Evolutionary conservation across 2,888 invertebrate species (phyloP), one percentile per base, ranked within the genome.

Genomic region (Pollenia angustigena): DNA sequence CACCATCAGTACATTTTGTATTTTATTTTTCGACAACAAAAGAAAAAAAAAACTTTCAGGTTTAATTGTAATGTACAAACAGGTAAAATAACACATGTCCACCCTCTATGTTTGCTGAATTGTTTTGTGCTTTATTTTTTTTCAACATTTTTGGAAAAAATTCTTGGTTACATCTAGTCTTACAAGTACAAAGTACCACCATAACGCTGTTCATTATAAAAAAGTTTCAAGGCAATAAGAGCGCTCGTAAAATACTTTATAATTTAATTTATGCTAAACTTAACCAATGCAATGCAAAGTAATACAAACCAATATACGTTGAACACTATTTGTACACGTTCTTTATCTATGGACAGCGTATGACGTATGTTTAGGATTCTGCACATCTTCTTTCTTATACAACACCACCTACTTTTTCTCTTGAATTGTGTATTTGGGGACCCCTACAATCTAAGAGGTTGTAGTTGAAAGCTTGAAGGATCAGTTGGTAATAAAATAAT

Each of bases 251-350:
- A 90, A 89, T 89, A 90, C 90, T 92, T 92, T 92, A 92, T 92
- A 92, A 92, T 92, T 92, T 92, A 92, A 92, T 92, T 92, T 92
- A 92, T 92, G 92, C 88, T 87, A 88, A 89, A 87, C 87, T 87
- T 89, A 89, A 84, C 64, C 79, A 68, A 46, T 46, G 52, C 79
- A 62, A 46, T 48, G 60, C 46, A 66, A 72, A 8, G 23, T 66
- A 62, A 81, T 52, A 54, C 48, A 56, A 83, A 71, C 76, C 52
- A 80, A 80, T 52, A 58, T 80, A 80, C 50, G 42, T 23, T 68
- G 44, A 54, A n/a, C 54, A 52, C 32, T 74, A 44, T 72, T 75
- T 56, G 66, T 52, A 56, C 48, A 48, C 69, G 50, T 72, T 71
- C n/a, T 60, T 69, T 58, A 60, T 62, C 66, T 81, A 75, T 79